Percentiles rank a stretch among this genome's conserved stretches.
Evolutionary conservation across 2,113 vertebrate genomes (phyloP).

Genomic region (Caracal caracal): DNA sequence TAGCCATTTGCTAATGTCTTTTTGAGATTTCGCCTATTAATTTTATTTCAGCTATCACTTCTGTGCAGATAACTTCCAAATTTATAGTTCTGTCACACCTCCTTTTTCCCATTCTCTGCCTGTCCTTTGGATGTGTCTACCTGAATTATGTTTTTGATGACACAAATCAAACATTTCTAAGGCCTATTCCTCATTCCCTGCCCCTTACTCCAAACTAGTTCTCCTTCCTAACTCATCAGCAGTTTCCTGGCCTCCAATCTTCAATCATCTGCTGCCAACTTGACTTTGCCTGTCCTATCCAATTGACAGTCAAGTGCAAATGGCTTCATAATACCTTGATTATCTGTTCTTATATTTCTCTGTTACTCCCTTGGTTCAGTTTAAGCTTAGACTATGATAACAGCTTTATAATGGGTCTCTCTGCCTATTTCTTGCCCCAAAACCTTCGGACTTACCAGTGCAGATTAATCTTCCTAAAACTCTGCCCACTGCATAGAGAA

Average conservation of each 20-base stretch:
- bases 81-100: not conserved
- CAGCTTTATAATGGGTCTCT: not conserved
- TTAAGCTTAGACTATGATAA: not conserved
- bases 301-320: not conserved
- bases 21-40: not conserved
- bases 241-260: not conserved
- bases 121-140: not conserved
- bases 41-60: not conserved
- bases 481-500: not conserved
- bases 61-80: not conserved
- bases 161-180: not conserved
- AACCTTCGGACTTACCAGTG: not conserved
- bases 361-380: not conserved
- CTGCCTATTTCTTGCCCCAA: not conserved
- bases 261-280: not conserved
- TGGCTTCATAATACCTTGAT: not conserved
- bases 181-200: not conserved
- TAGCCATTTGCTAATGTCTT: not conserved
- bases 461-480: not conserved
- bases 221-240: not conserved
- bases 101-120: not conserved
- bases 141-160: not conserved
- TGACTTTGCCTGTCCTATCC: not conserved
- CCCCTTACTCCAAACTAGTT: not conserved
- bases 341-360: not conserved